Percentiles rank a stretch among this genome's conserved stretches.
Conservation (phyloP, 2,797 vertebrate species). For the Chaetodon trifasciatus region DNA sequence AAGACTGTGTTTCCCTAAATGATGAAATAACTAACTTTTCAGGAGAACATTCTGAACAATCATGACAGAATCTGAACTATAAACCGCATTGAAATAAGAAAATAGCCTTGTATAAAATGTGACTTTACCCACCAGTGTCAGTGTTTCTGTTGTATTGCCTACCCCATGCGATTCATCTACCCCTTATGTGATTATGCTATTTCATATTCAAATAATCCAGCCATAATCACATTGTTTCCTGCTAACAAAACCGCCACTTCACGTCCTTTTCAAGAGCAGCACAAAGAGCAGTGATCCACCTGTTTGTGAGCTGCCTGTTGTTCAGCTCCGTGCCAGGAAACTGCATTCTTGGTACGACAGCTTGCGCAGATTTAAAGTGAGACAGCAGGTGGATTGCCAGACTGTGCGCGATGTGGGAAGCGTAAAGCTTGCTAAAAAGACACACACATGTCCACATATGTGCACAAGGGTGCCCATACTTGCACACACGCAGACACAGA, state of each 20-base stretch:
- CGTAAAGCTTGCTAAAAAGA: constrained; percentile 15
- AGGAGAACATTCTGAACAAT: no score
- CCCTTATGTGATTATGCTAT: background rate
- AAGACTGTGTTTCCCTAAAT: background rate
- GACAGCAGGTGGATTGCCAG: constrained; percentile 47
- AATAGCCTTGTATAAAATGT: background rate
- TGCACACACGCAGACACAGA: background rate
- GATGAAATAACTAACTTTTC: background rate
- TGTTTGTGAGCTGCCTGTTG: constrained; percentile 19
- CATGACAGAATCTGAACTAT: background rate
- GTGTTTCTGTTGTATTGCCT: background rate
- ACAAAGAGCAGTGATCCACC: background rate
- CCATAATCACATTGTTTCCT: constrained; percentile 17
- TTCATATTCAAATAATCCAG: constrained; percentile 36
- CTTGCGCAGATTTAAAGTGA: constrained; percentile 54
- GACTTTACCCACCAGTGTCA: background rate
- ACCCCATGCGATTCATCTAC: background rate
- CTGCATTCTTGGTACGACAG: constrained; percentile 24
- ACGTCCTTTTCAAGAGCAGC: constrained; percentile 12
- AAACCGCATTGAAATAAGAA: background rate
- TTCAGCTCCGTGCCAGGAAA: constrained; percentile 35
- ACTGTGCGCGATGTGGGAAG: constrained; percentile 32
- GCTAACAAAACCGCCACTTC: constrained; percentile 25
- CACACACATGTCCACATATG: background rate
- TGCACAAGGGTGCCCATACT: background rate